phyloP scores from a whole-genome alignment of 2,797 vertebrate genomes.

The Pseudomugil tenellus region DNA sequence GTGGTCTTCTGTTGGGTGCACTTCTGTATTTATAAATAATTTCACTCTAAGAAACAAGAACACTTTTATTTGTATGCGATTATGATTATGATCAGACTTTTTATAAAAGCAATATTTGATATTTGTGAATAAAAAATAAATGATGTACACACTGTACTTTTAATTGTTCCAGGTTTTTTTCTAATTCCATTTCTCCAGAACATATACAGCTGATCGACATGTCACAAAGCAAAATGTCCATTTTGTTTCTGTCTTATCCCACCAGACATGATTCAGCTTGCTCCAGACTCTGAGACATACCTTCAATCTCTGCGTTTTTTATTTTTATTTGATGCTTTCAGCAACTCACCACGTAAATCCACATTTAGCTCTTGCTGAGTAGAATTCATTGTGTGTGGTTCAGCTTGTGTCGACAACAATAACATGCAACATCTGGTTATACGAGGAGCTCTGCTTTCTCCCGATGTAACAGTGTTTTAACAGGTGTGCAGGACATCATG shows the following conservation, averaged over 20 bases:
- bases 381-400: constrained; percentile 57
- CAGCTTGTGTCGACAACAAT: constrained; percentile 55
- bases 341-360: constrained; percentile 41
- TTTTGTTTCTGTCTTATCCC: not conserved
- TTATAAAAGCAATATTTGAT: no score
- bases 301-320: constrained; percentile 41
- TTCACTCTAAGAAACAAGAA: no score
- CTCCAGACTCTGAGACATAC: constrained; percentile 30
- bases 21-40: no score
- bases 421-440: constrained; percentile 71
- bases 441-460: constrained; percentile 45
- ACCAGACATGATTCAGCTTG: not conserved
- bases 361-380: constrained; percentile 49
- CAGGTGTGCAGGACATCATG: constrained; percentile 71
- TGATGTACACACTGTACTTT: no score
- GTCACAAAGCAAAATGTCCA: not conserved
- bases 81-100: no score
- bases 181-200: no score
- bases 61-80: no score
- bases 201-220: not conserved
- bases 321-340: constrained; percentile 48
- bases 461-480: constrained; percentile 64
- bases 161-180: no score
- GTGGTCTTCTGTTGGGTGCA: no score
- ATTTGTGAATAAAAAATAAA: no score